Base-by-base conservation (phyloP, 2,888 invertebrate species). In the Nysson spinosus region DNA sequence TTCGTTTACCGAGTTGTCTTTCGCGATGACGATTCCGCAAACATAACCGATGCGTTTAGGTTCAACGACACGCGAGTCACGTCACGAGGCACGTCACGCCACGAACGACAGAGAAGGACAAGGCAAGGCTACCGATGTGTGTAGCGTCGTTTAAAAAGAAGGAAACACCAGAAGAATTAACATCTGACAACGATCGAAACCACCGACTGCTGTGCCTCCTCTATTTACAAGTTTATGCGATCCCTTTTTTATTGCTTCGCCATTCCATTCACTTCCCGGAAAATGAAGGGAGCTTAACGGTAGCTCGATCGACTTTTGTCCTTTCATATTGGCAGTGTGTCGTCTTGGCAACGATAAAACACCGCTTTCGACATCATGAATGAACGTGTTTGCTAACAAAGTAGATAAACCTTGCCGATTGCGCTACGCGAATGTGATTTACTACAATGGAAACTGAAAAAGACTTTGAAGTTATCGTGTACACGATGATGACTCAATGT, bases 41-140 rank as follows among this genome's bases (percentile, higher is more conserved):
- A 50, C 64, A 46, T 60, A 60, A 69, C 64, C 56, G 69, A 64
- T 56, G 64, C 60, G 69, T 49, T 57, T 60, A 70, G 60, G 69
- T 70, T 70, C 70, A 70, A 69, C 69, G 70, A 70, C 69, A 70
- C 40, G 54, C 55, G 47, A 56, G 44, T 61, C 65, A 50, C 69
- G 69, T 57, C 49, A 47, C 56, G 17, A 56, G 52, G 52, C 69
- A 60, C 56, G 30, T 56, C 46, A 47, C 56, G 54, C 32, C 43
- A 52, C 43, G 47, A 56, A 61, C 34, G 37, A 20, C 40, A 20
- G 47, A 30, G 40, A 35, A 32, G 26, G 55, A 50, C 26, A 26
- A n/a, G n/a, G n/a, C 42, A 12, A 43, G 22, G 12, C 32, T 14
- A 12, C 9, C 11, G n/a, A 34, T n/a, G 42, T 14, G 24, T 12